Evolutionary conservation across 2,113 vertebrate species (phyloP).

Genomic region (Pelecanoides urinatrix): DNA sequence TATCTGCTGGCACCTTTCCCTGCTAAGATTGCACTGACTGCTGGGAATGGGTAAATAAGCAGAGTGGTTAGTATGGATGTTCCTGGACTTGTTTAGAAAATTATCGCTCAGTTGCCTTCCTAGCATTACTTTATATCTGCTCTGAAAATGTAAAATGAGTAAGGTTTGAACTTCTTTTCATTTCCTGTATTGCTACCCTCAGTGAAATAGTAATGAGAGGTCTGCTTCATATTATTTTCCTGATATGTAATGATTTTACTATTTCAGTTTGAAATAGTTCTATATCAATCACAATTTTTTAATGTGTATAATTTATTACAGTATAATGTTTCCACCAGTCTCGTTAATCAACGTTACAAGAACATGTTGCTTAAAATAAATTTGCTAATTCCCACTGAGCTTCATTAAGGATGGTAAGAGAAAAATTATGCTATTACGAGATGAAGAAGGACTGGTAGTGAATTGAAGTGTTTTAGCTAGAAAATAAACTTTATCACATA

Average conservation of each 20-base stretch:
- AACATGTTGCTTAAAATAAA: slow-evolving; percentile 22
- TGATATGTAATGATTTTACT: background rate
- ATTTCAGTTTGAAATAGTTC: background rate
- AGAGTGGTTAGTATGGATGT: background rate
- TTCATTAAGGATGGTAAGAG: background rate
- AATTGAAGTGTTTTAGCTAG: background rate
- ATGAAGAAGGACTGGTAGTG: background rate
- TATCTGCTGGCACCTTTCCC: background rate
- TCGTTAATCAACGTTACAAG: slow-evolving; percentile 22
- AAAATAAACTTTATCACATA: background rate
- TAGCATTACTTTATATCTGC: background rate
- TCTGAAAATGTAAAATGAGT: background rate
- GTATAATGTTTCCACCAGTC: background rate
- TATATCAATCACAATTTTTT: background rate
- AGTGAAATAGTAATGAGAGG: background rate
- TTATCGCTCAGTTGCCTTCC: background rate
- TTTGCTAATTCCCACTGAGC: background rate
- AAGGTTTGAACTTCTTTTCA: background rate
- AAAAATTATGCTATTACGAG: background rate
- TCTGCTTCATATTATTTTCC: background rate
- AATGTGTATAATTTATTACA: background rate
- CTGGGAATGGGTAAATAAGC: background rate
- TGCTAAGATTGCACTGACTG: background rate
- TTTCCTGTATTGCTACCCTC: background rate
- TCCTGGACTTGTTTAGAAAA: background rate